A percentile compares a stretch with the other conserved stretches of the same genome.
Evolutionary conservation across 1,140 invertebrate species (phyloP).

Genomic region (Leucophenga varia): DNA sequence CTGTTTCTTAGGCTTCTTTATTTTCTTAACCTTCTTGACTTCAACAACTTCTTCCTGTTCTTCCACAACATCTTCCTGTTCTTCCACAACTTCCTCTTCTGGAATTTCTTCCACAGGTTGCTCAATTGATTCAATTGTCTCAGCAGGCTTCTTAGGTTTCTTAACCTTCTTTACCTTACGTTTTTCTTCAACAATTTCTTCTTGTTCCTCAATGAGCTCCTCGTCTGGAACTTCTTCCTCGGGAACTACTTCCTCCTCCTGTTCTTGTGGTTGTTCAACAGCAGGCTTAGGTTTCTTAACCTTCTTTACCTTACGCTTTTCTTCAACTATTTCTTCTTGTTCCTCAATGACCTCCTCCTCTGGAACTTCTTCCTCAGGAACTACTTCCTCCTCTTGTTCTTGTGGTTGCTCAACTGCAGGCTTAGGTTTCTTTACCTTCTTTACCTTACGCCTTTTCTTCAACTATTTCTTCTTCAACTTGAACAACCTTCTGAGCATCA

Average conservation of each 20-base stretch:
- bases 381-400: constrained; percentile 31
- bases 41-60: constrained; percentile 19
- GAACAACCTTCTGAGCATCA: background rate
- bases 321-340: constrained; percentile 33
- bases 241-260: too few relatives aligned
- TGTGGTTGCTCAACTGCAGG: constrained; percentile 11
- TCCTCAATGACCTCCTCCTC: constrained; percentile 14
- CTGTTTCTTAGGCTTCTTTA: constrained; percentile 26
- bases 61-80: background rate
- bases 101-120: background rate
- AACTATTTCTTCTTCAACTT: constrained; percentile 25
- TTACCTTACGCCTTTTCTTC: constrained; percentile 36
- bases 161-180: constrained; percentile 14
- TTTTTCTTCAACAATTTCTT: background rate
- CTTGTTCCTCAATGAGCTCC: too few relatives aligned
- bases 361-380: constrained; percentile 47
- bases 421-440: constrained; percentile 21
- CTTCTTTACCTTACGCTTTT: constrained; percentile 27
- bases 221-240: constrained; percentile 14
- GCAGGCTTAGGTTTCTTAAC: constrained; percentile 14
- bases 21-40: constrained; percentile 29
- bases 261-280: background rate
- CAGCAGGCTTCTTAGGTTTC: too few relatives aligned
- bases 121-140: too few relatives aligned
- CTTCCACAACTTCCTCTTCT: too few relatives aligned